Evolutionary conservation across 2,113 vertebrate species (phyloP).

Genomic region (Delphinapterus leucas): DNA sequence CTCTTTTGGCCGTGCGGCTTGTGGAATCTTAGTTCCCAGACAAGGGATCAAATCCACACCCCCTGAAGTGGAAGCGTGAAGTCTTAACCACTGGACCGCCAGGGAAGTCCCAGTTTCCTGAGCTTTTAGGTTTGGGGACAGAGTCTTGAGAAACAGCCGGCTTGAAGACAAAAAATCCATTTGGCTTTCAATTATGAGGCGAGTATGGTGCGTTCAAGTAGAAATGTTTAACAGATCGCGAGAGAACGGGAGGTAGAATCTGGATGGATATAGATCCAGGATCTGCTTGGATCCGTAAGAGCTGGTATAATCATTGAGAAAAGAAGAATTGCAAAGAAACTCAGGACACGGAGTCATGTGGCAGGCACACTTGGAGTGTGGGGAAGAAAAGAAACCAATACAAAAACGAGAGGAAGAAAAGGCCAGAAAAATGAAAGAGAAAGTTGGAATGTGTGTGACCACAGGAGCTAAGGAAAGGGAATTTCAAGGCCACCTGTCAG

Average conservation of each 20-base stretch:
- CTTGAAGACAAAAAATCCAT: background rate
- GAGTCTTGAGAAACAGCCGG: fast-evolving
- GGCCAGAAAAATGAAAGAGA: background rate
- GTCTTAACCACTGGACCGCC: too few relatives aligned
- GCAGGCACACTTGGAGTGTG: too few relatives aligned
- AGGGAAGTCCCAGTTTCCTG: background rate
- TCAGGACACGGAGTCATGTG: background rate
- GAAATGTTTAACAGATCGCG: fast-evolving
- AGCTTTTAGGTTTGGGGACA: background rate
- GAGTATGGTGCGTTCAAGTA: fast-evolving
- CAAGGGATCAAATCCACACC: too few relatives aligned
- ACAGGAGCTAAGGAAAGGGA: background rate
- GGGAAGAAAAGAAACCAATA: background rate
- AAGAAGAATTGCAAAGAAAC: fast-evolving
- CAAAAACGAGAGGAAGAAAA: background rate
- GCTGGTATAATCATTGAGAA: fast-evolving
- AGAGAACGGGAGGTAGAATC: fast-evolving
- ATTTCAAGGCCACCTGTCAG: too few relatives aligned
- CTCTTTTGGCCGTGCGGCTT: too few relatives aligned
- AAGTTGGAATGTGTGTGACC: background rate
- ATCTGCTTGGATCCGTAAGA: fast-evolving
- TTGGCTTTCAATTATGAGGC: background rate
- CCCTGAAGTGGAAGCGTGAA: too few relatives aligned
- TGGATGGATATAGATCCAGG: fast-evolving
- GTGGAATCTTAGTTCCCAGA: too few relatives aligned